Base-by-base conservation (phyloP, 2,888 invertebrate genomes). In the Xanthorhoe designata region DNA sequence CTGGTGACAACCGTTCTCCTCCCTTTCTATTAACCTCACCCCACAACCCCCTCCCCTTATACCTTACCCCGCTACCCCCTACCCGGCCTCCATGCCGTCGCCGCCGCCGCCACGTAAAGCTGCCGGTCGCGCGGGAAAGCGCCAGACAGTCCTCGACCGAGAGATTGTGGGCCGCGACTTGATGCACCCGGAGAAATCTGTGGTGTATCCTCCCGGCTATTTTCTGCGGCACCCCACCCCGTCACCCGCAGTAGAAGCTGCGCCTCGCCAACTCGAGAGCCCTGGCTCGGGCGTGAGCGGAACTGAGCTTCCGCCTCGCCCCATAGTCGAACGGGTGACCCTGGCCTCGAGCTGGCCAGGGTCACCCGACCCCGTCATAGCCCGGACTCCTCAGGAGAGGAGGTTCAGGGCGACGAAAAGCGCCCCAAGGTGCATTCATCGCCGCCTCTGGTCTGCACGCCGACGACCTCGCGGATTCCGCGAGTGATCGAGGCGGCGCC, bases 231-330 rank as follows among this genome's bases (percentile, higher is more conserved):
- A 7, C 15, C 15, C 15, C 47, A 4, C 17, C 2, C 47, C 15
- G 1, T 7, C 15, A 0, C 8, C 47, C 17, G 47, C 38, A 13
- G 13, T 13, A 3, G 13, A 3, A 13, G 38, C 47, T 7, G 47
- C 47, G 0, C 47, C 47, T 8, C 47, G 15, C 17, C 38, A 0
- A 7, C 17, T 8, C 17, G 17, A 15, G 47, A 8, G 15, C 47
- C 15, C 15, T 0, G 47, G 47, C 15, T 17, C 17, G 15, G 17
- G 17, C 18, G 35, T 10, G 1, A 1, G 53, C 35, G 55, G 55
- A 45, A 24, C 55, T 42, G 55, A 24, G 19, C 0, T 24, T 55
- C 45, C 45, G 55, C 55, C 13, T n/a, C 42, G n/a, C n/a, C 42
- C 19, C 24, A 24, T n/a, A 24, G 18, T 24, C 55, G 55, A n/a